Evolutionary conservation across 2,888 invertebrate genomes (phyloP).

Genomic region (Drosophila neonasuta): DNA sequence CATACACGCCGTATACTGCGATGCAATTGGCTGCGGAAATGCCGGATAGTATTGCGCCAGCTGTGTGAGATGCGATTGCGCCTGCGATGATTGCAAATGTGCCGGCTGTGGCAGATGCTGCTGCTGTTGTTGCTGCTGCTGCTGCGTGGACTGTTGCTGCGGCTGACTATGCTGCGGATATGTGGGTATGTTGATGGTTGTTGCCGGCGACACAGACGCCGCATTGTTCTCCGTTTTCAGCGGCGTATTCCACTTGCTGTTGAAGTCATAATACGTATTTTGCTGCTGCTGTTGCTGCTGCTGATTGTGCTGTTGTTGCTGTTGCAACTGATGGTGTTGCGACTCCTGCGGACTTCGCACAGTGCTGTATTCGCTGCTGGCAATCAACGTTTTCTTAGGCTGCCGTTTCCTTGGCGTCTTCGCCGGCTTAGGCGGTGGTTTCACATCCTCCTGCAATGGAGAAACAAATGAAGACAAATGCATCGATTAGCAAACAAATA

Average conservation of each 20-base stretch:
- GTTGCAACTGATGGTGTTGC: constrained; percentile 74
- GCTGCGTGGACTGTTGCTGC: constrained; percentile 63
- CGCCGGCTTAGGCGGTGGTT: constrained; percentile 77
- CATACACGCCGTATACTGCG: constrained; percentile 81
- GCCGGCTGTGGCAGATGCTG: constrained; percentile 86
- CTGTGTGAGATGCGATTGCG: constrained; percentile 87
- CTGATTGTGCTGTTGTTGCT: constrained; percentile 72
- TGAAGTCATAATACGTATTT: constrained; percentile 89
- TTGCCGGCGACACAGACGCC: constrained; percentile 77
- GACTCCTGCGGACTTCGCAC: constrained; percentile 78
- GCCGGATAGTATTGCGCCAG: constrained; percentile 81
- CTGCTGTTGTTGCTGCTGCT: constrained; percentile 81
- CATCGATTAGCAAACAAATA: constrained; percentile 1
- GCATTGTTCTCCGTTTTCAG: constrained; percentile 80
- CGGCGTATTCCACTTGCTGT: constrained; percentile 91
- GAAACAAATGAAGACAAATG: constrained; percentile 2
- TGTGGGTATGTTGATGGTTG: constrained; percentile 79
- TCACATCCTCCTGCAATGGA: constrained; percentile 78
- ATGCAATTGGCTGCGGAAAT: constrained; percentile 81
- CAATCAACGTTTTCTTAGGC: constrained; percentile 80
- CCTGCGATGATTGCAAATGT: constrained; percentile 90
- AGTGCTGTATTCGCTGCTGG: constrained; percentile 75
- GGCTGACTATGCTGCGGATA: constrained; percentile 82
- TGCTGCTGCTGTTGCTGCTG: constrained; percentile 83
- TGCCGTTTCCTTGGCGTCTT: constrained; percentile 81